These are phyloP conservation scores for Metopia argyrocephala DNA, from an alignment of 2,888 invertebrate species.

Conservation along the genomic window DNA sequence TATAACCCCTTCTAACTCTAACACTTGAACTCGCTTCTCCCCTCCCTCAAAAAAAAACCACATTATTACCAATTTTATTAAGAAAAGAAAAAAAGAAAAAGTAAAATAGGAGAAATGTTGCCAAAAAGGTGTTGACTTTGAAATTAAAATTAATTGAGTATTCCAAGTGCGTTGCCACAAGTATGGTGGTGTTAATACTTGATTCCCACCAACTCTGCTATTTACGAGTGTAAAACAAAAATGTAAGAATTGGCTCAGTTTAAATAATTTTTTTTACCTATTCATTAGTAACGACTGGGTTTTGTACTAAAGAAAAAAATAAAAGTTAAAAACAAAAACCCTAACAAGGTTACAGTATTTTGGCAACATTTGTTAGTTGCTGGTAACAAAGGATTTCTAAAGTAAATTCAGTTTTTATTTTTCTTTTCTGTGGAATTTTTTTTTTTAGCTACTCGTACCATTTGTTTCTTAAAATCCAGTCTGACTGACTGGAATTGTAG, in stretches of 20 bases:
- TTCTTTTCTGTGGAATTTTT: background rate
- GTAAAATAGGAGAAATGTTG: too few species aligned
- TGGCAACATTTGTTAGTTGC: constrained; percentile 53
- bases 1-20: constrained; percentile 4
- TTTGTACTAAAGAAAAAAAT: background rate
- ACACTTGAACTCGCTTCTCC: background rate
- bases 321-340: background rate
- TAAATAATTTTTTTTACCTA: background rate
- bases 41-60: background rate
- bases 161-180: constrained; percentile 70
- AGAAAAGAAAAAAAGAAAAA: background rate
- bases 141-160: constrained; percentile 76
- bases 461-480: background rate
- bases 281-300: constrained; percentile 32
- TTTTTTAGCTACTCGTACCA: background rate
- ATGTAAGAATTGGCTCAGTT: constrained; percentile 25
- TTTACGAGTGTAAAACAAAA: background rate
- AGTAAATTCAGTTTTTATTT: constrained; percentile 29
- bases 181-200: background rate
- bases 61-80: background rate
- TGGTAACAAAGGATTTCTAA: background rate
- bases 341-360: constrained; percentile 41
- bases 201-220: background rate
- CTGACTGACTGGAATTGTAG: background rate
- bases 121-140: constrained; percentile 73